These are phyloP conservation scores for Mormyrops attenuatus DNA, from an alignment of 2,797 vertebrate species.

Conservation along the genomic window DNA sequence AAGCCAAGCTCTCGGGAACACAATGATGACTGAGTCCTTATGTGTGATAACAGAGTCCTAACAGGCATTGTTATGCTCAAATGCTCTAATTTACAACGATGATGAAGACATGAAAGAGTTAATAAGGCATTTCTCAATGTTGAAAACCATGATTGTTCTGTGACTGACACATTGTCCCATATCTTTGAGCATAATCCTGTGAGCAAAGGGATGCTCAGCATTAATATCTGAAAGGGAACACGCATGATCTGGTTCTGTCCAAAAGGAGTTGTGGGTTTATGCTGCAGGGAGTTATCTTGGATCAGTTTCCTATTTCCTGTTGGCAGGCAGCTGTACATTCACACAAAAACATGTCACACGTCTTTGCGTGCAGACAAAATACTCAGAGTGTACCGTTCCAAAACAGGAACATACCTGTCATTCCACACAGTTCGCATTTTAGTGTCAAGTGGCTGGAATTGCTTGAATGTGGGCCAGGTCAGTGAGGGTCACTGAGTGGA, in stretches of 20 bases:
- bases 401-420: slow-evolving; percentile 38
- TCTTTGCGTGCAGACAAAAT: slow-evolving; percentile 40
- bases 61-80: neutral
- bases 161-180: neutral
- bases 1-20: neutral
- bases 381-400: slow-evolving; percentile 29
- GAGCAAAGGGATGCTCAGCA: neutral
- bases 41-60: neutral
- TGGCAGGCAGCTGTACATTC: neutral
- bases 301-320: slow-evolving; percentile 15
- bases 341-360: slow-evolving; percentile 35
- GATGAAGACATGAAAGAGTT: neutral
- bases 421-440: slow-evolving; percentile 35
- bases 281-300: neutral
- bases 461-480: slow-evolving; percentile 27
- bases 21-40: neutral
- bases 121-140: neutral
- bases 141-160: neutral
- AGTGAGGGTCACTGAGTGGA: slow-evolving; percentile 28
- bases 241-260: neutral
- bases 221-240: neutral
- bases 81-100: neutral
- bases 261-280: neutral
- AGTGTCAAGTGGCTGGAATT: slow-evolving; percentile 30
- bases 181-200: neutral